phyloP scores from a whole-genome alignment of 2,888 invertebrate species.

The Creontiades dilutus region DNA sequence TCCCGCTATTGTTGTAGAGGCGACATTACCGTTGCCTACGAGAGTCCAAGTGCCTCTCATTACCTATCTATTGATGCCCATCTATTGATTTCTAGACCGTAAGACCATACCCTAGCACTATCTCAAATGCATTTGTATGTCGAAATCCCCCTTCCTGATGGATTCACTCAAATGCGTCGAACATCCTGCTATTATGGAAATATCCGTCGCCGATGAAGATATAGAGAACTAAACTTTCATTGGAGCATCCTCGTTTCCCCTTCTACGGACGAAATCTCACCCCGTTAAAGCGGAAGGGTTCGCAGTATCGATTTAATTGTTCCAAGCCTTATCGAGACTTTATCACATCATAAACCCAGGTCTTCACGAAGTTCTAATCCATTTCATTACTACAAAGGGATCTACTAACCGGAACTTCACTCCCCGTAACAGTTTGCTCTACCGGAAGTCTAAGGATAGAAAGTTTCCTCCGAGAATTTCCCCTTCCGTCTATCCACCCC shows the following conservation, averaged over 20 bases:
- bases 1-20: no score
- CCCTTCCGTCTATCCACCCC: not conserved
- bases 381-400: conserved; percentile 5
- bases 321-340: not conserved
- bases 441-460: conserved; percentile 16
- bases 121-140: no score
- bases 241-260: not conserved
- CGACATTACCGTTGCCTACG: no score
- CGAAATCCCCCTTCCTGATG: no score
- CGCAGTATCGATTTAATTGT: not conserved
- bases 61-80: no score
- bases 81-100: no score
- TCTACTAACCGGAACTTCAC: not conserved
- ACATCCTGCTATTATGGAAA: no score
- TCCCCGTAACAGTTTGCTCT: not conserved
- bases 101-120: no score
- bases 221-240: not conserved
- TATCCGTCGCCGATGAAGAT: no score
- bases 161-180: no score
- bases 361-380: not conserved
- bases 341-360: not conserved
- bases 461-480: not conserved
- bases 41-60: no score
- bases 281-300: not conserved
- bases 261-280: not conserved